Evolutionary conservation across 2,113 vertebrate species (phyloP).

Genomic region (Pelodiscus sinensis): DNA sequence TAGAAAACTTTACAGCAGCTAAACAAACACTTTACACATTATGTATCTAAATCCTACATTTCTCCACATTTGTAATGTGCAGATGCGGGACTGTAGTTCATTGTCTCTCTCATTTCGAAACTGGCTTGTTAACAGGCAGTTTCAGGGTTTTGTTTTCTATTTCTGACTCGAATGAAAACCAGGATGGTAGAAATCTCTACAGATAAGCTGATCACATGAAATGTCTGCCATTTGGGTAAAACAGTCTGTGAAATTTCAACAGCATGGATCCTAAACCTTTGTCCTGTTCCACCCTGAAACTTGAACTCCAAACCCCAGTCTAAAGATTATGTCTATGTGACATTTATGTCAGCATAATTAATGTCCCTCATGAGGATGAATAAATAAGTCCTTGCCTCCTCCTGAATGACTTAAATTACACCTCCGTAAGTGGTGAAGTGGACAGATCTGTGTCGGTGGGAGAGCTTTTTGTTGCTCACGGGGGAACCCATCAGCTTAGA

Average conservation of each 20-base stretch:
- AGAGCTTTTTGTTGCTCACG: background rate
- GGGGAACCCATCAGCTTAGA: background rate
- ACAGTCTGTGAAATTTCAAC: background rate
- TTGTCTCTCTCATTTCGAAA: background rate
- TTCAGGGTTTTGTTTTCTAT: background rate
- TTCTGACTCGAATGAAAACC: background rate
- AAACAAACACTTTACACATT: background rate
- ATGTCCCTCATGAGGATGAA: no score
- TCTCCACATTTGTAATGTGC: background rate
- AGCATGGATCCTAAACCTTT: background rate
- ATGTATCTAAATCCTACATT: background rate
- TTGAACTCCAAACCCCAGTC: background rate
- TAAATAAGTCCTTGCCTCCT: background rate
- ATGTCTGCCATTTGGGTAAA: background rate
- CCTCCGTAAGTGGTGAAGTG: background rate
- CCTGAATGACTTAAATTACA: background rate
- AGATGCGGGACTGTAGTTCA: background rate
- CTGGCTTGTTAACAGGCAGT: background rate
- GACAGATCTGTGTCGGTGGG: background rate
- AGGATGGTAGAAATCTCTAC: background rate
- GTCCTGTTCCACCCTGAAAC: background rate
- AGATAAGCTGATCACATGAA: background rate
- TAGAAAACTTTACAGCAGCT: background rate
- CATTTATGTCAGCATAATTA: no score
- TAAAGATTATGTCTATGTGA: background rate